Evolutionary conservation across 2,888 invertebrate species (phyloP), one percentile per base, ranked within the genome.

Genomic region (Heliconius hortense): DNA sequence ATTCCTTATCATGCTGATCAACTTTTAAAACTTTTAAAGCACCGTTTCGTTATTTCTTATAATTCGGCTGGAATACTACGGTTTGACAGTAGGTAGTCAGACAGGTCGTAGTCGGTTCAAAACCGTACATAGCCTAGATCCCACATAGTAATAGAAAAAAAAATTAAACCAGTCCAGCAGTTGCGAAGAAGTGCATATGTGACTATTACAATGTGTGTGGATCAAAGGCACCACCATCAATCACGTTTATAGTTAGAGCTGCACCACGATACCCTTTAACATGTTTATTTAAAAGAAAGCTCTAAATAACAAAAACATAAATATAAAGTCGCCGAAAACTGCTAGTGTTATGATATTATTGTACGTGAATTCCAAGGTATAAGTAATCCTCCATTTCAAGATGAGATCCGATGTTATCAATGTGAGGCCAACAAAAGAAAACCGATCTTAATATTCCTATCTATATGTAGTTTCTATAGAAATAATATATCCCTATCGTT

Each of bases 311-410:
- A 56, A 69, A 68, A 56, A 15, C 1, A 53, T 31, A 7, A 60
- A 71, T 69, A 56, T 11, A 31, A 72, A 72, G 35, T 43, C 60
- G 13, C 39, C 13, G 43, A 56, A 31, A 56, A 69, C 39, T 69
- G 39, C 48, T 69, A 72, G 75, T 75, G 64, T 69, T 26, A 82
- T 82, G n/a, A 83, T 83, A 85, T 84, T 85, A 85, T 85, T 85
- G 87, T 83, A 84, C 81, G 81, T 81, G 85, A 82, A 85, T 83
- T 79, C 69, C 66, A 79, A 79, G 82, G 78, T 82, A 84, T 81
- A 83, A 83, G 85, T 86, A 87, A 89, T 87, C 84, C 84, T 80
- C 85, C 85, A 86, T 88, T 87, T 85, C 82, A 84, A 84, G 85
- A 88, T 85, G 85, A 86, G 85, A 88, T 88, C 83, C 73, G 82